Conservation (phyloP, 2,797 vertebrate genomes). For the Cetoscarus ocellatus region DNA sequence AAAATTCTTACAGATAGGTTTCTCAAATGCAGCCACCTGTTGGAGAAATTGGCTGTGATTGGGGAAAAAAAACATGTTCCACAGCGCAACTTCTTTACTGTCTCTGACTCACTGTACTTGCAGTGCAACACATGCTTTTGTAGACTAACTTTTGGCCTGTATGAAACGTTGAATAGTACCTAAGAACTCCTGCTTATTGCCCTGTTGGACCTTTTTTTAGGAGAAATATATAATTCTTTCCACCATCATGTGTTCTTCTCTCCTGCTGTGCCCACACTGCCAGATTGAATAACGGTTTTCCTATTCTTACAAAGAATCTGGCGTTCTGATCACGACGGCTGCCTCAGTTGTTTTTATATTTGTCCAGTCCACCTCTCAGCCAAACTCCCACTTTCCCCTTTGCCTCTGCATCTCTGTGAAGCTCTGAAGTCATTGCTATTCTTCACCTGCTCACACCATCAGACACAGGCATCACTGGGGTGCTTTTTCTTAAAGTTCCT, state of each 20-base stretch:
- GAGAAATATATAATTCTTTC: background rate
- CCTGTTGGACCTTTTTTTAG: background rate
- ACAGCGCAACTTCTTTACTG: too few species aligned
- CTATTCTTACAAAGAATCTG: background rate
- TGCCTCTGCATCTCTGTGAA: background rate
- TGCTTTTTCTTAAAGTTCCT: background rate
- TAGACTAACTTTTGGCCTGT: background rate
- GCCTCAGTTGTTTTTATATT: background rate
- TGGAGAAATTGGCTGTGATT: too few species aligned
- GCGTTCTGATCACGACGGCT: background rate
- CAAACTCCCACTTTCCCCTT: background rate
- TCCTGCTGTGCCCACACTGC: background rate
- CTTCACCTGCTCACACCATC: background rate
- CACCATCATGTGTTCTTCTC: background rate
- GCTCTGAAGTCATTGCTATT: slow-evolving; percentile 4
- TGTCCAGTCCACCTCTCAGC: background rate
- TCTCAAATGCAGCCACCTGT: too few species aligned
- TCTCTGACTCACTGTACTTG: too few species aligned
- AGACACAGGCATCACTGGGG: background rate
- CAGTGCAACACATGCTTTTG: too few species aligned
- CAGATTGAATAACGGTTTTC: background rate
- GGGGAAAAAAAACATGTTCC: too few species aligned
- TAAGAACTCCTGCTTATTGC: background rate
- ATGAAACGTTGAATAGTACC: background rate
- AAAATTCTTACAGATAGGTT: too few species aligned